Evolutionary conservation across 2,113 vertebrate species (phyloP).

Genomic region (Zingel zingel): DNA sequence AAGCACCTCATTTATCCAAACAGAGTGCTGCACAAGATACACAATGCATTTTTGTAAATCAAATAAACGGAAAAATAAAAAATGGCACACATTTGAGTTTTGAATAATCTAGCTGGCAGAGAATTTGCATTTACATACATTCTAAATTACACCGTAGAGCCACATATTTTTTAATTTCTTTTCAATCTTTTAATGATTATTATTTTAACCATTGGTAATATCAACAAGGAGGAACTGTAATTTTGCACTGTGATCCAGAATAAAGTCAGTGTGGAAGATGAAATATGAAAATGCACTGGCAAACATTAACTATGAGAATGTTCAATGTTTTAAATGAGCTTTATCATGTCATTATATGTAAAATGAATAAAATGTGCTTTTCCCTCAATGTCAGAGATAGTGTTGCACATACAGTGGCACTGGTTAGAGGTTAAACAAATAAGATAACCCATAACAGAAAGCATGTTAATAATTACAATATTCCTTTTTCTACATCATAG

Average conservation of each 20-base stretch:
- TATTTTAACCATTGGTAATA: not conserved
- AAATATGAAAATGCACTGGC: not conserved
- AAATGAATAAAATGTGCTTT: not conserved
- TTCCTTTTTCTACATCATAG: slow-evolving; percentile 28
- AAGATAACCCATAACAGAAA: not conserved
- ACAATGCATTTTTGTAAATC: not conserved
- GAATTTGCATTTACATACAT: slow-evolving; percentile 4
- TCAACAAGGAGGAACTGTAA: not conserved
- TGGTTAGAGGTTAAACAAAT: slow-evolving; percentile 9
- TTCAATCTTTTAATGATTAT: not conserved
- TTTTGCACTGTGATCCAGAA: not conserved
- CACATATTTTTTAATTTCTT: not conserved
- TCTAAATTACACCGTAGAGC: slow-evolving; percentile 1
- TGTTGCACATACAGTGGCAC: not conserved
- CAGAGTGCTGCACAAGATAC: not conserved
- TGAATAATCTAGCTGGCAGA: slow-evolving; percentile 4
- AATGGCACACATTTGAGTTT: slow-evolving; percentile 1
- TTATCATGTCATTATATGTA: not conserved
- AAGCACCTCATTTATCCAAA: not conserved
- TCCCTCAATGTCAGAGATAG: not conserved
- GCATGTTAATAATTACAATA: slow-evolving; percentile 14
- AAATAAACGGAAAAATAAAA: not conserved
- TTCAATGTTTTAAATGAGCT: slow-evolving; percentile 12
- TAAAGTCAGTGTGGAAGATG: not conserved
- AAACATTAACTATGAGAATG: not conserved